Conservation (phyloP, 2,113 vertebrate species). For the Ceyx melanurus region DNA sequence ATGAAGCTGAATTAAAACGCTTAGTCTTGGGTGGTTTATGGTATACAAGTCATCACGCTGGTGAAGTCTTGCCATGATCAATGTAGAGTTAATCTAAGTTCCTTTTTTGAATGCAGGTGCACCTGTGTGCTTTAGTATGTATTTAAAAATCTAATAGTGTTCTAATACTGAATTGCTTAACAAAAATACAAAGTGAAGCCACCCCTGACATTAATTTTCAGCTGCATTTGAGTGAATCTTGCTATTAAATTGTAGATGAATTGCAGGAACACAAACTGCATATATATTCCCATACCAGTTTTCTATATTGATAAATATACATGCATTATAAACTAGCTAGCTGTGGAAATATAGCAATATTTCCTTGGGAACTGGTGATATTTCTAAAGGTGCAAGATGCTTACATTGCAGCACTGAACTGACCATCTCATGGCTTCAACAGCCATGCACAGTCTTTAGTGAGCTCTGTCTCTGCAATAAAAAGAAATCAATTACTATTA, state of each 20-base stretch:
- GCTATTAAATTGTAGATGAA: conserved; percentile 2
- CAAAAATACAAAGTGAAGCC: conserved; percentile 21
- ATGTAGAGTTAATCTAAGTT: conserved; percentile 47
- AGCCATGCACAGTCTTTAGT: background rate
- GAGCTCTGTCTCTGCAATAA: conserved; percentile 45
- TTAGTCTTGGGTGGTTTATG: conserved; percentile 72
- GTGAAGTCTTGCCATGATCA: conserved; percentile 37
- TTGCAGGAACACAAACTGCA: background rate
- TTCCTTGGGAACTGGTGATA: background rate
- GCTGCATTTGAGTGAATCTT: conserved; percentile 7
- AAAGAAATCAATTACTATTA: conserved; percentile 78
- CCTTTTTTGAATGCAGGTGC: conserved; percentile 23
- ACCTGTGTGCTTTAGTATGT: conserved; percentile 1
- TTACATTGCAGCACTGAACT: background rate
- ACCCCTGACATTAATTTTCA: background rate
- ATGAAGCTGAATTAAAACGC: conserved; percentile 74
- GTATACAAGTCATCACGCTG: conserved; percentile 25
- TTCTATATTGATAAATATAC: background rate
- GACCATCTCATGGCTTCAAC: background rate
- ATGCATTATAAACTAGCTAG: background rate
- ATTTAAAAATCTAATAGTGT: conserved; percentile 43
- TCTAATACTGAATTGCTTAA: conserved; percentile 14
- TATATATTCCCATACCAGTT: background rate
- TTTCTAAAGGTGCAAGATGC: background rate
- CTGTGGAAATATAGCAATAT: background rate